Conservation (phyloP, 2,888 invertebrate genomes). For the Automeris io region DNA sequence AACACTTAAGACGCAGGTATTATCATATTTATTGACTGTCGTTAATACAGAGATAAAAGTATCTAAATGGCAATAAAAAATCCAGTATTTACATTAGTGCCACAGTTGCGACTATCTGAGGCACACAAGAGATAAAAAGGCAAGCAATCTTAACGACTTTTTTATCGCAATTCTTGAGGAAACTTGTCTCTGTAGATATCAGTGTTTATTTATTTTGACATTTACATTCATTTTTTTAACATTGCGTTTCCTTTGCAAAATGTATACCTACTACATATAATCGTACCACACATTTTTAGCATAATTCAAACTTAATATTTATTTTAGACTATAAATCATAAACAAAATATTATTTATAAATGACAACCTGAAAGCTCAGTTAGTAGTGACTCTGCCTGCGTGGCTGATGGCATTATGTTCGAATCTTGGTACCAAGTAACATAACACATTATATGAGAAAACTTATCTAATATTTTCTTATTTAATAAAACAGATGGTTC, state of each 20-base stretch:
- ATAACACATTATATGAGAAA: too few relatives aligned
- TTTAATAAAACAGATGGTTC: too few relatives aligned
- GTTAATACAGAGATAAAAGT: slow-evolving; percentile 35
- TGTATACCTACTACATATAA: too few relatives aligned
- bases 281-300: too few relatives aligned
- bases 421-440: too few relatives aligned
- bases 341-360: too few relatives aligned
- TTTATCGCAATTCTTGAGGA: slow-evolving; percentile 55
- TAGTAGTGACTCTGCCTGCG: too few relatives aligned
- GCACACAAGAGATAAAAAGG: slow-evolving; percentile 55
- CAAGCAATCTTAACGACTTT: slow-evolving; percentile 56
- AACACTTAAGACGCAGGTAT: slow-evolving; percentile 2
- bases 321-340: too few relatives aligned
- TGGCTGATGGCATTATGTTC: too few relatives aligned
- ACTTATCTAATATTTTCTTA: too few relatives aligned
- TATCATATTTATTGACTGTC: slow-evolving; percentile 22
- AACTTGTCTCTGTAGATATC: slow-evolving; percentile 17
- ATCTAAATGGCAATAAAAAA: slow-evolving; percentile 46
- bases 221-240: slow-evolving; percentile 4
- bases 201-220: slow-evolving; percentile 14
- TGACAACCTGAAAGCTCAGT: too few relatives aligned
- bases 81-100: slow-evolving; percentile 52
- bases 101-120: slow-evolving; percentile 48
- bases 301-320: too few relatives aligned
- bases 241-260: background rate